Evolutionary conservation across 1,140 invertebrate species (phyloP), one percentile per base, ranked within the genome.

Genomic region (Saccostrea glomerata): DNA sequence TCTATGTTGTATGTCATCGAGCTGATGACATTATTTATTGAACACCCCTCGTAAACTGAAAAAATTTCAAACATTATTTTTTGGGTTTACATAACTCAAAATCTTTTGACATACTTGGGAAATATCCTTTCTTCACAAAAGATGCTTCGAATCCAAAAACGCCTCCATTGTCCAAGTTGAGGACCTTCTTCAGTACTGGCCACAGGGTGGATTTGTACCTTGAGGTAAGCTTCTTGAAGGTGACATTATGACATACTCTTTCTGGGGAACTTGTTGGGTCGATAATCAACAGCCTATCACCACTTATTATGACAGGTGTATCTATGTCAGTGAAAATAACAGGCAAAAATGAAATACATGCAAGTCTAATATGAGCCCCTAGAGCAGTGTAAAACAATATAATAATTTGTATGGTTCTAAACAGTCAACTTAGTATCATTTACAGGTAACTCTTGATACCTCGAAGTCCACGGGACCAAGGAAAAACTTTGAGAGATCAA

Each of bases 221-320:
- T 23, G n/a, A 54, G 12, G 63, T 85, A 54, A 84, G 23, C 11
- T 89, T 66, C 25, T 55, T 77, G 15, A 90, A 54, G 17, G 54
- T 47, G 9, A 86, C 30, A 11, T 30, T 55, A 13, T 66, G 83
- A 84, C 89, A 90, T 11, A 82, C 82, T 25, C 58, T 55, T 47
- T 66, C 23, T 40, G 83, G 36, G 55, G 54, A 70, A 30, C 91
- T 85, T 47, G 91, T 90, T 0, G 93, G 93, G 86, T 93, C 91
- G 40, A 94, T 91, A 54, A 93, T 88, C n/a, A 89, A 85, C n/a
- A 92, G 15, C n/a, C 86, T 82, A 60, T 92, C 86, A 54, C 92
- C 92, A 89, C 92, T 93, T 0, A 94, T 36, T 15, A 93, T 90
- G 84, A 88, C 84, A 54, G 92, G 92, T 17, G 91, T 86, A 90